These are phyloP conservation scores for Eleutherodactylus coqui DNA, from an alignment of 2,797 vertebrate species.

Conservation along the genomic window DNA sequence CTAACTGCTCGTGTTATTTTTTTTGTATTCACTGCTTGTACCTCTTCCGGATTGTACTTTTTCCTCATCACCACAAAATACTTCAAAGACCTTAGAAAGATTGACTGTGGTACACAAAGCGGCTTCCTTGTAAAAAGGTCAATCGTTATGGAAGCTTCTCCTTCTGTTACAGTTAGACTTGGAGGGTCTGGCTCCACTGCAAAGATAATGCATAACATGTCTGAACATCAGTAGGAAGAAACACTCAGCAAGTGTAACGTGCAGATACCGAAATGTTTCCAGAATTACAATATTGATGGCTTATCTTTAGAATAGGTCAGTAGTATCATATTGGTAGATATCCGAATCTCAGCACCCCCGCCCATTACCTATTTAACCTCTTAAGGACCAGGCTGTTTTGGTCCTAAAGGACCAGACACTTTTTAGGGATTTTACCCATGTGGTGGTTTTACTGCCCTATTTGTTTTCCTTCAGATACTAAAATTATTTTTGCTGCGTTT, in stretches of 20 bases:
- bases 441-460: too few relatives aligned
- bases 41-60: background rate
- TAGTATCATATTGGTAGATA: too few relatives aligned
- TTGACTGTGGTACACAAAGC: background rate
- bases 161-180: conserved; percentile 7
- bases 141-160: background rate
- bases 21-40: background rate
- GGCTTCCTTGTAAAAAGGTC: background rate
- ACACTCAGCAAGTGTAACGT: background rate
- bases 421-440: too few relatives aligned
- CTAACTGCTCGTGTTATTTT: background rate
- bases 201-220: background rate
- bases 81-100: background rate
- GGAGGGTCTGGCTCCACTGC: conserved; percentile 54
- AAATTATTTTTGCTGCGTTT: too few relatives aligned
- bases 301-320: too few relatives aligned
- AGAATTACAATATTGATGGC: too few relatives aligned
- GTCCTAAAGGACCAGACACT: too few relatives aligned
- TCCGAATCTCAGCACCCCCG: too few relatives aligned
- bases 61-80: background rate
- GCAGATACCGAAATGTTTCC: background rate
- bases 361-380: too few relatives aligned
- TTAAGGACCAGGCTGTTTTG: too few relatives aligned
- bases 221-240: background rate
- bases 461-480: too few relatives aligned